A percentile compares a stretch with the other conserved stretches of the same genome.
Conservation (phyloP, 2,888 invertebrate species). For the Tipula helvola region DNA sequence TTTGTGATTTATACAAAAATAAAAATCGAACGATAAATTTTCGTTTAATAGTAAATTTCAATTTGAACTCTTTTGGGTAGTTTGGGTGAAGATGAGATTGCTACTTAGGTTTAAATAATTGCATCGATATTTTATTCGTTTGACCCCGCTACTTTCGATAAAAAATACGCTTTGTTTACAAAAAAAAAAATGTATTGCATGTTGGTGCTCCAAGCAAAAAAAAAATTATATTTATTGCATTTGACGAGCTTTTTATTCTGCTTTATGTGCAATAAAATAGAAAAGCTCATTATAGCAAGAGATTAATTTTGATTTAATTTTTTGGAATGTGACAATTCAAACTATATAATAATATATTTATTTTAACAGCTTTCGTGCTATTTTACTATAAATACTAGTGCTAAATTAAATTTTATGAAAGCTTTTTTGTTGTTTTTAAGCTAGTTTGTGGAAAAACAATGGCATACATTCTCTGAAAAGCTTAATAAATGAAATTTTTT, state of each 20-base stretch:
- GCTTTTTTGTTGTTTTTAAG: background rate
- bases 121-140: background rate
- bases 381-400: background rate
- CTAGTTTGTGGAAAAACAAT: background rate
- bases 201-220: background rate
- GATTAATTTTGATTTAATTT: background rate
- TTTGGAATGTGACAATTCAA: background rate
- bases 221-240: background rate
- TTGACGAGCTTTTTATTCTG: background rate
- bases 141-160: background rate
- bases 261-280: background rate
- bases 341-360: background rate
- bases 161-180: background rate
- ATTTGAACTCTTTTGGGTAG: background rate
- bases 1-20: background rate
- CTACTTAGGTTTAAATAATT: background rate
- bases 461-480: background rate
- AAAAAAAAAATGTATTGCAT: background rate
- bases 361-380: background rate
- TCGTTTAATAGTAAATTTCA: background rate
- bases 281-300: background rate
- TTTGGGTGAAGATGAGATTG: background rate
- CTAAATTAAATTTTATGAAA: background rate
- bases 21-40: background rate
- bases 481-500: background rate